Evolutionary conservation across 2,888 invertebrate species (phyloP).

Genomic region (Rhagonycha lutea): DNA sequence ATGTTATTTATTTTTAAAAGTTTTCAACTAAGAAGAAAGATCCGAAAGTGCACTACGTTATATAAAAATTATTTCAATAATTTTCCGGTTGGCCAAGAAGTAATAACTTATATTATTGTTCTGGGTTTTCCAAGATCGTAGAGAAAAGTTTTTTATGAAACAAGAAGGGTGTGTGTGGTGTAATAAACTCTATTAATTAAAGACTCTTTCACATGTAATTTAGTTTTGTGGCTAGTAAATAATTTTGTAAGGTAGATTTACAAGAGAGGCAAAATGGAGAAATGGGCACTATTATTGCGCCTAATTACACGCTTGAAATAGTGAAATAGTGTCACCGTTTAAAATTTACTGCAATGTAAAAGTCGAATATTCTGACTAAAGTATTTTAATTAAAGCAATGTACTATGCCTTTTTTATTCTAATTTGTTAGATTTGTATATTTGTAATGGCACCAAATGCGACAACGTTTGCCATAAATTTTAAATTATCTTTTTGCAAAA

Average conservation of each 20-base stretch:
- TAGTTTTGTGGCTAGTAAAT: neutral
- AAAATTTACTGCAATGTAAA: constrained; percentile 16
- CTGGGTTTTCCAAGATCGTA: neutral
- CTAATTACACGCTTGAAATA: constrained; percentile 20
- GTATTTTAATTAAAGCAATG: neutral
- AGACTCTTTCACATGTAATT: neutral
- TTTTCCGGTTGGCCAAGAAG: neutral
- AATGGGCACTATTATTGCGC: constrained; percentile 19
- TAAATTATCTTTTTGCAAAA: neutral
- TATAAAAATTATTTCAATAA: neutral
- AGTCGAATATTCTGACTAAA: constrained; percentile 8
- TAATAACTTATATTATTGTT: neutral
- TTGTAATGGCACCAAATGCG: neutral
- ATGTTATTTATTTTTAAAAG: neutral
- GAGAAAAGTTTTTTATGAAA: neutral
- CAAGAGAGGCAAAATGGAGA: constrained; percentile 12
- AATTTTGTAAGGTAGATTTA: constrained; percentile 4
- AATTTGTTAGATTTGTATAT: neutral
- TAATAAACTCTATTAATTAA: neutral
- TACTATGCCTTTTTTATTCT: neutral
- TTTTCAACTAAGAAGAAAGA: neutral
- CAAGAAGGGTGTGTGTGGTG: neutral
- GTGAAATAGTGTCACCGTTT: constrained; percentile 13
- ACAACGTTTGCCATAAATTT: neutral
- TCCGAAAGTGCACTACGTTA: neutral